Base-by-base conservation (phyloP, 92 coral and sea anemone genomes). In the Phymanthus crucifer region DNA sequence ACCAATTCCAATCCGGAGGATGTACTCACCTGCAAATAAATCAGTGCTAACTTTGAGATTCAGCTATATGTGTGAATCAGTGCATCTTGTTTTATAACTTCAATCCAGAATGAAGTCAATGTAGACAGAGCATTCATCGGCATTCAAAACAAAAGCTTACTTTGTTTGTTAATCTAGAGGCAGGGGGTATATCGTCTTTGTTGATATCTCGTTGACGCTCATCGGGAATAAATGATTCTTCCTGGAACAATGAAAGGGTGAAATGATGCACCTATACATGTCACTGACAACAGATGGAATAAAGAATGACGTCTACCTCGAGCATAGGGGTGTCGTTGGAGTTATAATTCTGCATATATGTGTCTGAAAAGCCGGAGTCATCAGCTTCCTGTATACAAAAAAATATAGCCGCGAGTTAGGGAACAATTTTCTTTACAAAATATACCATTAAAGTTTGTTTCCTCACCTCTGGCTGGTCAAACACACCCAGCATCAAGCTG, bases 401-500 rank as follows among this genome's bases (percentile, higher is more conserved):
- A 52, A 52, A 52, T 52, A 52, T 7, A 52, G 61, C 61, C 19
- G 61, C 61, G n/a, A 52, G 61, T 52, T 52, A 52, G 61, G 61
- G 19, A 52, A 52, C 61, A 23, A 52, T 52, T 52, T 52, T 52
- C n/a, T 52, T 7, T 7, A 52, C 19, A 52, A 52, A 52, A 52
- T 23, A 8, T 52, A 52, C 61, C 61, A 52, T 52, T 23, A 52
- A 52, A 52, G 61, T 52, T 52, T 52, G 61, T 18, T 52, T 18
- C n/a, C 61, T 52, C 61, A 52, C 61, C 61, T 52, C 61, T 52
- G 61, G n/a, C n/a, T n/a, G n/a, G n/a, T n/a, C n/a, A n/a, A n/a
- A n/a, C n/a, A n/a, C n/a, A n/a, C n/a, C n/a, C n/a, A n/a, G n/a
- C n/a, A n/a, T n/a, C n/a, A n/a, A n/a, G 61, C 61, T 52, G 61